These are phyloP conservation scores for Etia nguti DNA, from an alignment of 2,113 vertebrate genomes.

Conservation along the genomic window DNA sequence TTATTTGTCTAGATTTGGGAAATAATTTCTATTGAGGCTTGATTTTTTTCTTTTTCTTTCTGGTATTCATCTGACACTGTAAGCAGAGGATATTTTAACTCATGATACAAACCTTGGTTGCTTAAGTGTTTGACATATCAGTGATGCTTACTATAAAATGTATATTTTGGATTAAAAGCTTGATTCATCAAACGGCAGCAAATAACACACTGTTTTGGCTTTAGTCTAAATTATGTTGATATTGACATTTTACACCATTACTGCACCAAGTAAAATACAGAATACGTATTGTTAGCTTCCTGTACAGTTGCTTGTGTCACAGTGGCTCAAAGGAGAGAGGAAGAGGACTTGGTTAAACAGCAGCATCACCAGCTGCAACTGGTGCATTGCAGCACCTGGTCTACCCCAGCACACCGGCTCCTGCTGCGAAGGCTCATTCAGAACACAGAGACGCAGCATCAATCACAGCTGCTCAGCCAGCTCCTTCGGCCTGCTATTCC, in stretches of 20 bases:
- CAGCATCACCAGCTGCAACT: constrained; percentile 49
- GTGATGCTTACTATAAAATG: background rate
- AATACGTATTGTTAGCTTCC: background rate
- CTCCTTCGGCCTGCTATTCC: constrained; percentile 21
- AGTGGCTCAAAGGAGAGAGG: background rate
- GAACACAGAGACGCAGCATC: constrained; percentile 58
- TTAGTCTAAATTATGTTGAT: fast-evolving
- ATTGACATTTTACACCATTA: background rate
- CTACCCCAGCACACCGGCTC: constrained; percentile 17
- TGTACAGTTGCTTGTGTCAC: background rate
- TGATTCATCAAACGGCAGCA: background rate
- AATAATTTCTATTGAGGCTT: background rate
- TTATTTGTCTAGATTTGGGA: background rate
- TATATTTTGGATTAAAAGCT: background rate
- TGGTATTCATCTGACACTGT: background rate
- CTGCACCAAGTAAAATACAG: background rate
- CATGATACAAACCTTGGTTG: background rate
- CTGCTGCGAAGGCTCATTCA: constrained; percentile 59
- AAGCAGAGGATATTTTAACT: background rate
- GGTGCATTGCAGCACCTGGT: constrained; percentile 73
- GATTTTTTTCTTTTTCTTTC: background rate
- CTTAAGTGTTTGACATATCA: background rate
- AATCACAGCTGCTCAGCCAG: constrained; percentile 51
- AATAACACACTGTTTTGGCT: background rate
- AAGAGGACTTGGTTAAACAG: constrained; percentile 16